Base-by-base conservation (phyloP, 2,888 invertebrate species). In the Parasteatoda lunata region DNA sequence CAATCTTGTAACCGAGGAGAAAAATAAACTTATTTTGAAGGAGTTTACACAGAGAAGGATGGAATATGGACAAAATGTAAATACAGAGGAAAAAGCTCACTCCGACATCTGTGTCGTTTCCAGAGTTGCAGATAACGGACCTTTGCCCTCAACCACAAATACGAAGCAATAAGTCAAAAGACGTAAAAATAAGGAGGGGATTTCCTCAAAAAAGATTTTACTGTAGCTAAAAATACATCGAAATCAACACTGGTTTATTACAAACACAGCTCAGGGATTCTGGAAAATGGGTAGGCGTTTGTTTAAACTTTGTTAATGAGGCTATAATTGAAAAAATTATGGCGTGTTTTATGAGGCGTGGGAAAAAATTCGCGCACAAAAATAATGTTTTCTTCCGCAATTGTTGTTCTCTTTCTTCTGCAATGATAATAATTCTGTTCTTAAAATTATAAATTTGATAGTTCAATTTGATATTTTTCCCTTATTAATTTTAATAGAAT, bases 81-180 rank as follows among this genome's bases (percentile, higher is more conserved):
- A 59, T 59, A 59, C 11, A 59, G 59, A 9, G 59, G n/a, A 59
- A n/a, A 4, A 59, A 59, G 59, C 59, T 13, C 59, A 7, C 59
- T 4, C 4, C 65, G 71, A 64, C 79, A 79, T 71, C 79, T 64
- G 65, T 72, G 79, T 71, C 72, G 79, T 80, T 80, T 72, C 15
- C 49, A 49, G 51, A 45, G 15, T 13, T 3, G 54, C 49, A 51
- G 77, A 77, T 68, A 69, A 69, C 64, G 65, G 71, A 71, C 71
- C 65, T 72, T 72, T 65, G 51, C 49, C 79, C 54, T 80, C 59
- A 49, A 3, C 30, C 9, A 47, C 65, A 59, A 72, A 11, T 49
- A 51, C 30, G 59, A 47, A 72, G 51, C 71, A 71, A 80, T 80
- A 59, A 71, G 65, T 72, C 79, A 72, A 45, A 65, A n/a, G 45